phyloP scores from a whole-genome alignment of 2,888 invertebrate genomes.

The Sarcophaga caerulescens region DNA sequence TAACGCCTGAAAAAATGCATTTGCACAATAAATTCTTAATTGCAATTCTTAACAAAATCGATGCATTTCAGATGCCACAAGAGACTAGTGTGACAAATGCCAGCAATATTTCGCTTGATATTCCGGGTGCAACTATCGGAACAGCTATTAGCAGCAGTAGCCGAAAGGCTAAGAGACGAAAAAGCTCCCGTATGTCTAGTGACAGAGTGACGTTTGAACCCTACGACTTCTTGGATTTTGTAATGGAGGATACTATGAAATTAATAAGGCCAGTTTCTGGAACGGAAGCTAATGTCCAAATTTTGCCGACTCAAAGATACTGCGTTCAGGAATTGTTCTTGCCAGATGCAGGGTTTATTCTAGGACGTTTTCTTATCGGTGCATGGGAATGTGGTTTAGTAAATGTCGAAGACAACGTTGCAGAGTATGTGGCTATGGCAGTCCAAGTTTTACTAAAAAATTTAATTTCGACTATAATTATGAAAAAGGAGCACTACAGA shows the following conservation, averaged over 20 bases:
- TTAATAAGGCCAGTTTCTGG: conserved; percentile 75
- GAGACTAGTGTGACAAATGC: conserved; percentile 52
- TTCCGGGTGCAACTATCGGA: conserved; percentile 2
- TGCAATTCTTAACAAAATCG: conserved; percentile 89
- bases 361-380: conserved; percentile 90
- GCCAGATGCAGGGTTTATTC: conserved; percentile 91
- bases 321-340: conserved; percentile 89
- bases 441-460: conserved; percentile 92
- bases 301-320: conserved; percentile 82
- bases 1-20: conserved; percentile 88
- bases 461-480: conserved; percentile 88
- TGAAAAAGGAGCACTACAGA: conserved; percentile 91
- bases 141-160: conserved; percentile 69
- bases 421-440: conserved; percentile 90
- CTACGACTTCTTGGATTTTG: conserved; percentile 84
- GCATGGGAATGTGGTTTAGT: conserved; percentile 95
- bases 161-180: conserved; percentile 82
- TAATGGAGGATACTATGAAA: conserved; percentile 82
- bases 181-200: conserved; percentile 81
- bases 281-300: conserved; percentile 75
- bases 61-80: conserved; percentile 75
- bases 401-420: conserved; percentile 91
- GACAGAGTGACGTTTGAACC: conserved; percentile 85
- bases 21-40: conserved; percentile 92
- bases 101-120: conserved; percentile 7